Base-by-base conservation (phyloP, 1,140 invertebrate species). In the Stenopsyche tienmushanensis region DNA sequence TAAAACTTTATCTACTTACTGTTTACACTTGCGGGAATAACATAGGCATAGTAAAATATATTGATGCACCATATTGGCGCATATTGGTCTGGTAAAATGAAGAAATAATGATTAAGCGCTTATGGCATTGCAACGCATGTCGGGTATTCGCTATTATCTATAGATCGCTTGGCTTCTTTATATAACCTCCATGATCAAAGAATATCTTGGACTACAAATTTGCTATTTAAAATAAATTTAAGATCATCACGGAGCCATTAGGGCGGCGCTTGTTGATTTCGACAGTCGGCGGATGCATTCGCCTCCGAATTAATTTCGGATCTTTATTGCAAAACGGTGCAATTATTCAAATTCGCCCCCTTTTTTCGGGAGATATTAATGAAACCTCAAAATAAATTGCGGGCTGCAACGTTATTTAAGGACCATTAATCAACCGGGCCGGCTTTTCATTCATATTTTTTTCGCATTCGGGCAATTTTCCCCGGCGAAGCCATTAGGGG, bases 401-500 rank as follows among this genome's bases (percentile, higher is more conserved):
- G 55, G 39, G 24, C 42, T 25, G 24, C 59, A 49, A 41, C 65
- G 39, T 58, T 53, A 54, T 54, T 62, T 44, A 50, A 60, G 47
- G 44, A 34, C 60, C 62, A 69, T 65, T 69, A 69, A 69, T 65
- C 67, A 60, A 60, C 21, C 49, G 17, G 44, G 24, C 58, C 26
- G 26, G 34, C 42, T 44, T 24, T 42, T 58, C 29, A 21, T 2
- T 9, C 55, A 39, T 44, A n/a, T 44, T 42, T 41, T 67, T 64
- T 63, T 44, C 24, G 52, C 53, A 67, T 67, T 58, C 21, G 55
- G 64, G 54, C 62, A 68, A 64, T 68, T 65, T 65, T 63, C 49
- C 63, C 29, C 44, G 20, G 42, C 10, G 52, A 50, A 55, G 50
- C 59, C 67, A 65, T 69, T 65, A 69, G 64, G 44, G 23, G 47